Evolutionary conservation across 2,113 vertebrate genomes (phyloP), one percentile per base, ranked within the genome.

Genomic region (Mustelus asterias): DNA sequence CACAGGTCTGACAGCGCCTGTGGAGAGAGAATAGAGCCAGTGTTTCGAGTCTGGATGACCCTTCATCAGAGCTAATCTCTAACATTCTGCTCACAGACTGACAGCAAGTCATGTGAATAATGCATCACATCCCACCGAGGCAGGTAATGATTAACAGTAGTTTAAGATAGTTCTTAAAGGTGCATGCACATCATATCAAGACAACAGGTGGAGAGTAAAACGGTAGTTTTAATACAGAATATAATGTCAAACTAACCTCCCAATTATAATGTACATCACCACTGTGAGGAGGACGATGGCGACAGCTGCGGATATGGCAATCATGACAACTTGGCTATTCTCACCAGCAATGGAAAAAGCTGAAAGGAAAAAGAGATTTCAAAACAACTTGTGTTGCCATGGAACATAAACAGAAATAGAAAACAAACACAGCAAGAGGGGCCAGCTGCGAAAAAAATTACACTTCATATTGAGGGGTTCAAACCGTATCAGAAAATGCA

Each of bases 281-380:
- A 99, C 98, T 0, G 99, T 99, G 96, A 99, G 98, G 76, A 99
- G 98, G 96, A 99, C 99, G 97, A 99, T 98, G 96, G 98, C 98
- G 96, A 99, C 98, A 0, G 99, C 98, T 0, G 98, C 98, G 96
- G 99, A 99, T 96, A 99, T 98, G 97, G 98, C 98, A 95, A 99
- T 99, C 97, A 99, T 97, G 88, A 99, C 98, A 8, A 99, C 98
- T 96, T 99, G 99, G 97, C 99, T 99, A 92, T 98, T 99, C 97
- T 99, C 99, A 95, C 99, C 98, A 95, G 99, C 99, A 97, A 99
- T 99, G 96, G 99, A 99, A 97, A 99, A 99, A 48, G 99, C 99
- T 98, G 98, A 96, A 97, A 97, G 96, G 96, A 20, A 54, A 54
- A 54, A 96, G 96, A 96, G 22, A 95, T 63, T 67, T 20, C 14